phyloP scores from a whole-genome alignment of 1,140 invertebrate genomes.

The Tetragnatha versicolor region DNA sequence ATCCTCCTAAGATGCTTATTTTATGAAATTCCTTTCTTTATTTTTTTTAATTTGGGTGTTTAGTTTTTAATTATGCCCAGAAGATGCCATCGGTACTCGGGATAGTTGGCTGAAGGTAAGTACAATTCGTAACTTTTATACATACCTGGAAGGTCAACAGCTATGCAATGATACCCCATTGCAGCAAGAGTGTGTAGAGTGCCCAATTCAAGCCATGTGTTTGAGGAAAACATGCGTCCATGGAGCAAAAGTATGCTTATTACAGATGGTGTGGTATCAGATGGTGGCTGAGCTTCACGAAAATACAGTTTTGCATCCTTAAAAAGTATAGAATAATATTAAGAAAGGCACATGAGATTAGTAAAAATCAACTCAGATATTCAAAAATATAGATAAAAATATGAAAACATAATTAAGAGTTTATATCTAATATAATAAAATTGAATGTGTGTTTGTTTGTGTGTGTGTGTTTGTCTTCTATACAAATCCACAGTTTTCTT shows the following conservation, averaged over 20 bases:
- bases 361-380: neutral
- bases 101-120: too few relatives aligned
- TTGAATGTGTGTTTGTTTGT: neutral
- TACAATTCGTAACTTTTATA: too few relatives aligned
- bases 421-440: neutral
- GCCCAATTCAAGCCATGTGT: slow-evolving; percentile 64
- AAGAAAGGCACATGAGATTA: neutral
- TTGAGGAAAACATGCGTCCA: slow-evolving; percentile 64
- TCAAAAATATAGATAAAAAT: neutral
- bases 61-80: too few relatives aligned
- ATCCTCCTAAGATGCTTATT: too few relatives aligned
- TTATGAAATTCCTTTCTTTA: too few relatives aligned
- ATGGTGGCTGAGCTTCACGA: slow-evolving; percentile 23
- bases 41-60: too few relatives aligned
- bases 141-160: slow-evolving; percentile 66
- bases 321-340: neutral
- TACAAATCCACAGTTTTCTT: neutral
- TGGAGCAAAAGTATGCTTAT: slow-evolving; percentile 64
- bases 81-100: too few relatives aligned
- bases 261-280: neutral
- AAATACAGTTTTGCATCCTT: slow-evolving; percentile 40
- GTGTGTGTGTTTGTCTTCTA: neutral
- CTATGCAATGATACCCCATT: slow-evolving; percentile 63
- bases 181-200: slow-evolving; percentile 63
- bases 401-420: neutral